Conservation (phyloP, 2,797 vertebrate species). For the Xenentodon cancila region DNA sequence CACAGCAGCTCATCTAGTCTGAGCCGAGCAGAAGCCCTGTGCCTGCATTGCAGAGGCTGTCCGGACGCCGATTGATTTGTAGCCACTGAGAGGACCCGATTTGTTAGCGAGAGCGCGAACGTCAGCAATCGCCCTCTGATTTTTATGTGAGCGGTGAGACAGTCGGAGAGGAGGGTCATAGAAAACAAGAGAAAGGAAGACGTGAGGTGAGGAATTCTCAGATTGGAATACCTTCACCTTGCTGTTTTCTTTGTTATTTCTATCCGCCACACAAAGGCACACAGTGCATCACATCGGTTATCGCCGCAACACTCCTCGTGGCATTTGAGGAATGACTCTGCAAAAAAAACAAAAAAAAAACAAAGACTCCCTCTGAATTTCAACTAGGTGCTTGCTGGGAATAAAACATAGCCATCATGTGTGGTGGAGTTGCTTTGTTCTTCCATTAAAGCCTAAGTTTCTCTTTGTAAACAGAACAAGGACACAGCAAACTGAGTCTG, state of each 20-base stretch:
- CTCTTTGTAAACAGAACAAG: slow-evolving; percentile 46
- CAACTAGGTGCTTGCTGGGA: slow-evolving; percentile 27
- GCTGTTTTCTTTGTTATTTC: slow-evolving; percentile 21
- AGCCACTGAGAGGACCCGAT: slow-evolving; percentile 75
- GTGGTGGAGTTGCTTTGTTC: slow-evolving; percentile 16
- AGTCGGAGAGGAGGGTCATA: slow-evolving; percentile 20
- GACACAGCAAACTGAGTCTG: slow-evolving; percentile 33
- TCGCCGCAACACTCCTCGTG: slow-evolving; percentile 26
- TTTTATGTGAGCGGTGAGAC: slow-evolving; percentile 47
- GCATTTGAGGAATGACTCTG: slow-evolving; percentile 59
- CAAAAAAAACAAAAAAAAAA: slow-evolving; percentile 4
- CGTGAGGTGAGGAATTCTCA: slow-evolving; percentile 32
- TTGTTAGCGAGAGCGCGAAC: slow-evolving; percentile 58
- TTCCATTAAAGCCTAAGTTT: slow-evolving; percentile 22
- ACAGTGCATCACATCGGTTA: slow-evolving; percentile 30
- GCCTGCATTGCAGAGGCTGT: slow-evolving; percentile 85
- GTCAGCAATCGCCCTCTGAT: slow-evolving; percentile 63
- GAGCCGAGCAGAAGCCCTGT: slow-evolving; percentile 43
- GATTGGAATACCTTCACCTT: slow-evolving; percentile 31
- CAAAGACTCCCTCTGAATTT: slow-evolving; percentile 41
- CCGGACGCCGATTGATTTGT: slow-evolving; percentile 78
- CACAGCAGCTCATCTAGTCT: slow-evolving; percentile 40
- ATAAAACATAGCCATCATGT: slow-evolving; percentile 4
- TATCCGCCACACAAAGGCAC: slow-evolving; percentile 24
- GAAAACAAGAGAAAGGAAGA: slow-evolving; percentile 21